A percentile compares a stretch with the other conserved stretches of the same genome.
These are phyloP conservation scores for Spondyliosoma cantharus DNA, from an alignment of 2,797 vertebrate species.

Conservation along the genomic window DNA sequence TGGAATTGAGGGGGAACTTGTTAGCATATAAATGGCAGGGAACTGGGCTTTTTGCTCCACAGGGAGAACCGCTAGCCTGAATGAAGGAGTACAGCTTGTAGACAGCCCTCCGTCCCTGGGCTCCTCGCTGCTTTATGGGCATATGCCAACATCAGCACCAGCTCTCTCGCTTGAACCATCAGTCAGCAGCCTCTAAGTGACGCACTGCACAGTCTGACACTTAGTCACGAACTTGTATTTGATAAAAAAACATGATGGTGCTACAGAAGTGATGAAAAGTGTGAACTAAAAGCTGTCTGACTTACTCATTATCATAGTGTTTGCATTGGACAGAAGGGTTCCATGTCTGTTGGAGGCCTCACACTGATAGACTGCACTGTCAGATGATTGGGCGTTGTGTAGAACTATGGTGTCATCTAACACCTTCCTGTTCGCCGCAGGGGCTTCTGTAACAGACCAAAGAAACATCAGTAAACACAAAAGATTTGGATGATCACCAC, in stretches of 20 bases:
- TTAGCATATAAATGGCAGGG: constrained; percentile 78
- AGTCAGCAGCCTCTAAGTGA: constrained; percentile 41
- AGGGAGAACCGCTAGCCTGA: constrained; percentile 48
- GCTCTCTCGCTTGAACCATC: constrained; percentile 48
- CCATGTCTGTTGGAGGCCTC: constrained; percentile 93
- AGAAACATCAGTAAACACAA: background rate
- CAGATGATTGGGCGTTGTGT: constrained; percentile 85
- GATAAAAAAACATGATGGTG: background rate
- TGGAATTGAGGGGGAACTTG: constrained; percentile 64
- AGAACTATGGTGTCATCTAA: constrained; percentile 77
- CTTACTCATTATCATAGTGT: constrained; percentile 94
- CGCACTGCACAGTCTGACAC: constrained; percentile 51
- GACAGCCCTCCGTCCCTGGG: constrained; percentile 53
- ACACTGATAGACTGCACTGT: constrained; percentile 95
- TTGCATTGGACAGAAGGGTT: constrained; percentile 90
- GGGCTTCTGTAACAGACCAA: constrained; percentile 70
- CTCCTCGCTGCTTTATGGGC: constrained; percentile 53
- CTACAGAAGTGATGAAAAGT: background rate
- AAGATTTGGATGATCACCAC: background rate
- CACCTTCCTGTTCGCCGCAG: constrained; percentile 73
- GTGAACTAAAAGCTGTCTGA: background rate
- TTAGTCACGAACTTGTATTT: constrained; percentile 14
- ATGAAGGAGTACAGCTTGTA: constrained; percentile 50
- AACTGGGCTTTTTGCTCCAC: constrained; percentile 55
- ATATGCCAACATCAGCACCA: constrained; percentile 45